Percentiles rank a stretch among this genome's conserved stretches.
phyloP scores from a whole-genome alignment of 2,797 vertebrate genomes.

The Notamacropus eugenii region DNA sequence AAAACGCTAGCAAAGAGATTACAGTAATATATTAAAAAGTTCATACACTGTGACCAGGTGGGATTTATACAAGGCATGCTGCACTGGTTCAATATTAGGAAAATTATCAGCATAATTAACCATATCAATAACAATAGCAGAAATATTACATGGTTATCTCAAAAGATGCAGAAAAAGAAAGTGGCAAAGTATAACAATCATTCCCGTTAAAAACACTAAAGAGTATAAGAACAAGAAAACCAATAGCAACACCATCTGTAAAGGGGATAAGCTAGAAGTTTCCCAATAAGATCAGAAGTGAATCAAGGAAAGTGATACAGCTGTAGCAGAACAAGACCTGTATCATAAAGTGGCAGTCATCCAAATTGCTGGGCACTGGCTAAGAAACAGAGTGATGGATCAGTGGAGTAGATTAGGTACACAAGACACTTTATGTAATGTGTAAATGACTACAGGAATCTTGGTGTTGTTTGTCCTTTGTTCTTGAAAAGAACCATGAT shows the following conservation, averaged over 20 bases:
- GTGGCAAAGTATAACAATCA: not conserved
- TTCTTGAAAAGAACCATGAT: too few species aligned
- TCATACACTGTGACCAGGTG: not conserved
- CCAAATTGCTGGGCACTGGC: too few species aligned
- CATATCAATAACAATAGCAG: not conserved
- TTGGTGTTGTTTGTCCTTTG: too few species aligned
- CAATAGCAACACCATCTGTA: not conserved
- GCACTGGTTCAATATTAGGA: not conserved
- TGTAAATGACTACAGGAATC: too few species aligned
- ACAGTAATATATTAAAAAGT: not conserved
- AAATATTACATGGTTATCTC: not conserved
- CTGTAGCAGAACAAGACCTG: too few species aligned
- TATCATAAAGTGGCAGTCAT: too few species aligned
- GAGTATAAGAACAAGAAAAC: not conserved
- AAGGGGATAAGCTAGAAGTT: not conserved
- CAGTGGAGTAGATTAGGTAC: too few species aligned
- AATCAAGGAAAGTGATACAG: too few species aligned
- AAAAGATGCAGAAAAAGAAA: not conserved
- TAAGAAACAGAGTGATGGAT: too few species aligned
- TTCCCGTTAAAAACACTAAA: not conserved
- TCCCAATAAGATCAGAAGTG: not conserved
- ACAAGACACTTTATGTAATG: too few species aligned
- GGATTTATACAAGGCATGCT: not conserved
- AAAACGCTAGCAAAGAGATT: not conserved
- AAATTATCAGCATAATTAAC: not conserved